Conservation (phyloP, 1,140 invertebrate genomes). For the Vanessa tameamea region DNA sequence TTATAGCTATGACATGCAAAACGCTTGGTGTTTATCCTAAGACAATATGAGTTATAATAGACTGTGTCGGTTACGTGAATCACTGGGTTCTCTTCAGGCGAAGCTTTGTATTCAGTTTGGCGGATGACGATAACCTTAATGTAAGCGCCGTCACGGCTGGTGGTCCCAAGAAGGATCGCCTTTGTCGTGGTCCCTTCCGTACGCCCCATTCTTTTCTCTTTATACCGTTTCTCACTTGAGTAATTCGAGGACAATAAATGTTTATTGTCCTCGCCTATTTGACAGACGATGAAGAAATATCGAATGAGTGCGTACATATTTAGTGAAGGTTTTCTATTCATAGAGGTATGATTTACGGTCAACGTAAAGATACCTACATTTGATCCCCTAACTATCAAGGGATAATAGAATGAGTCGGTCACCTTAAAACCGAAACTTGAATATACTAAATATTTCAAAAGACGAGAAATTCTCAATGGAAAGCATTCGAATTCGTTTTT, state of each 20-base stretch:
- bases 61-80: slow-evolving; percentile 68
- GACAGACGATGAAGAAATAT: slow-evolving; percentile 76
- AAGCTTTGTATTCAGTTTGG: slow-evolving; percentile 76
- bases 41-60: slow-evolving; percentile 57
- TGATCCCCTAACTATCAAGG: neutral
- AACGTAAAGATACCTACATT: neutral
- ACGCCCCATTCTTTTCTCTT: slow-evolving; percentile 76
- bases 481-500: slow-evolving; percentile 61
- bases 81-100: slow-evolving; percentile 64
- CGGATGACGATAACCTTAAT: slow-evolving; percentile 78
- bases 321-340: slow-evolving; percentile 34
- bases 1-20: neutral
- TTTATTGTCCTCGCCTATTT: slow-evolving; percentile 77
- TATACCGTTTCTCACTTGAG: slow-evolving; percentile 78
- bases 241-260: slow-evolving; percentile 79
- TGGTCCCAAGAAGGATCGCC: slow-evolving; percentile 77
- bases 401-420: slow-evolving; percentile 45
- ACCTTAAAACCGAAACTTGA: slow-evolving; percentile 51
- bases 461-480: slow-evolving; percentile 35
- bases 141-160: slow-evolving; percentile 77
- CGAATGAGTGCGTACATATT: slow-evolving; percentile 67
- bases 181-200: slow-evolving; percentile 76
- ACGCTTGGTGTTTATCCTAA: neutral
- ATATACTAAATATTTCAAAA: slow-evolving; percentile 59
- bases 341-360: slow-evolving; percentile 37